Evolutionary conservation across 1,140 invertebrate species (phyloP).

Genomic region (Drusus annulatus): DNA sequence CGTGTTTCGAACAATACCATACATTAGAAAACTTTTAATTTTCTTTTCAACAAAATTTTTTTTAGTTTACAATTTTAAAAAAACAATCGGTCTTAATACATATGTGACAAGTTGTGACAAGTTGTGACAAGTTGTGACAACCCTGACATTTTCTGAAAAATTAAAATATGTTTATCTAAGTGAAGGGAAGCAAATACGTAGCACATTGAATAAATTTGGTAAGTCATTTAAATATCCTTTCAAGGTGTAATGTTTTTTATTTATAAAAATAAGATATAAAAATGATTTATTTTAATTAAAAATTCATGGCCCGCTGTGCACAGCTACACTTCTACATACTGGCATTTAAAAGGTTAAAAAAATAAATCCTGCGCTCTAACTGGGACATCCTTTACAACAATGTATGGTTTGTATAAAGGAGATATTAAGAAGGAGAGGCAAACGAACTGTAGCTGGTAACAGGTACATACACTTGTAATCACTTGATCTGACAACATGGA

Average conservation of each 20-base stretch:
- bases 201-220: slow-evolving; percentile 29
- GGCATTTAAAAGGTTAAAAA: no score
- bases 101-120: slow-evolving; percentile 43
- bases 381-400: no score
- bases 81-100: not conserved
- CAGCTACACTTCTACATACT: no score
- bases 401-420: no score
- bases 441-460: no score
- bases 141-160: slow-evolving; percentile 21
- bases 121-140: slow-evolving; percentile 42
- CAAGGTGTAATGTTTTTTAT: slow-evolving; percentile 26
- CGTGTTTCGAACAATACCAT: slow-evolving; percentile 50
- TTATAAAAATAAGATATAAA: slow-evolving; percentile 31
- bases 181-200: slow-evolving; percentile 23
- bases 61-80: not conserved
- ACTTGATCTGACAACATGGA: no score
- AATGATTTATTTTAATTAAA: slow-evolving; percentile 31
- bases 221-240: not conserved
- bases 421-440: no score
- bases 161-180: slow-evolving; percentile 27
- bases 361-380: no score
- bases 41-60: not conserved
- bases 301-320: slow-evolving; percentile 8
- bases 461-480: no score
- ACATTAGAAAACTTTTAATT: slow-evolving; percentile 34